phyloP scores from a whole-genome alignment of 2,113 vertebrate species.

The Phrynosoma platyrhinos region DNA sequence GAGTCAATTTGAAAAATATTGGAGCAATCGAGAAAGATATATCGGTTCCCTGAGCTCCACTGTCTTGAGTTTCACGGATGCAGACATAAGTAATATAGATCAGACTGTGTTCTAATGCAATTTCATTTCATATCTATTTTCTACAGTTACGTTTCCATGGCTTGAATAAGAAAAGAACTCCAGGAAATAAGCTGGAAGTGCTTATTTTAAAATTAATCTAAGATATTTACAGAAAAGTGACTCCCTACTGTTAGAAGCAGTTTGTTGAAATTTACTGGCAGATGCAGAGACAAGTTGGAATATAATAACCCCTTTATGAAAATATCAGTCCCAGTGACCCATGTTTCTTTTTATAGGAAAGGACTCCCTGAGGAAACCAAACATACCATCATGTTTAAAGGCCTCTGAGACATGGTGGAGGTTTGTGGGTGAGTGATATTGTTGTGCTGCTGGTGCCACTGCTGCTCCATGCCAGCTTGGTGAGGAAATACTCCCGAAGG shows the following conservation, averaged over 20 bases:
- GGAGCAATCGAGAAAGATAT: neutral
- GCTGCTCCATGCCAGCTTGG: slow-evolving; percentile 81
- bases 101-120: slow-evolving; percentile 9
- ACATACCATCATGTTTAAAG: slow-evolving; percentile 88
- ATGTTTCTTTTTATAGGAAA: neutral
- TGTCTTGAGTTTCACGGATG: slow-evolving; percentile 34
- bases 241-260: neutral
- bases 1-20: slow-evolving; percentile 4
- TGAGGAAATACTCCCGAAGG: slow-evolving; percentile 69
- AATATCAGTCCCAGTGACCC: neutral
- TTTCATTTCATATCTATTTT: slow-evolving; percentile 20
- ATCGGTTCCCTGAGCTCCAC: neutral
- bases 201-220: neutral
- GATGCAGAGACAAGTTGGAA: neutral
- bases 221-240: rapidly evolving
- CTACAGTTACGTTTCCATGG: neutral
- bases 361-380: neutral
- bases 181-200: neutral
- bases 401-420: slow-evolving; percentile 86
- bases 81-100: neutral
- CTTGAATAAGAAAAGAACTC: neutral
- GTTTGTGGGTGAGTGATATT: slow-evolving; percentile 80
- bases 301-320: neutral
- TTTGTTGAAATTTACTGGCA: slow-evolving; percentile 14
- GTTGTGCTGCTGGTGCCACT: slow-evolving; percentile 78